phyloP scores from a whole-genome alignment of 2,113 vertebrate genomes.

The Cairina moschata region DNA sequence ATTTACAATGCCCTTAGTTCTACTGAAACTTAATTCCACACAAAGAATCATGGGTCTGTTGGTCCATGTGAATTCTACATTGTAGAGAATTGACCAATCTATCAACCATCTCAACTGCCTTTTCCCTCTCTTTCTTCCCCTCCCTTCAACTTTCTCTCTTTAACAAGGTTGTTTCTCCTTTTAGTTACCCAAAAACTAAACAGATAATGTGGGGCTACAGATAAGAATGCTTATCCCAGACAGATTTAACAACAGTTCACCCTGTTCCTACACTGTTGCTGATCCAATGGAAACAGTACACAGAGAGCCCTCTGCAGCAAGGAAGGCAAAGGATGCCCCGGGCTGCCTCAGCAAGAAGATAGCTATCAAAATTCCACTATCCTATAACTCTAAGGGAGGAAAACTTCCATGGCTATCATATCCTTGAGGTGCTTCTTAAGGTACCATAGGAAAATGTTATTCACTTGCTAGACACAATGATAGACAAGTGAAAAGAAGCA shows the following conservation, averaged over 20 bases:
- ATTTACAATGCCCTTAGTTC: not conserved
- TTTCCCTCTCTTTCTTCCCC: not conserved
- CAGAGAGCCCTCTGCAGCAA: not conserved
- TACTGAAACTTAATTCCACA: not conserved
- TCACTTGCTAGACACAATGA: not conserved
- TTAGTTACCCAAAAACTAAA: not conserved
- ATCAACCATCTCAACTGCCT: not conserved
- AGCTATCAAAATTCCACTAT: not conserved
- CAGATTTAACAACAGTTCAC: not conserved
- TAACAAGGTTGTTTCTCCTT: slow-evolving; percentile 39
- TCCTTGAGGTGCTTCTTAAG: not conserved
- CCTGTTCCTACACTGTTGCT: fast-evolving
- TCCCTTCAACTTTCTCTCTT: not conserved
- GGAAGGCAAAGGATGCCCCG: not conserved
- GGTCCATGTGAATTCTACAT: not conserved
- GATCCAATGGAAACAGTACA: not conserved
- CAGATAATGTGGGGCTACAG: not conserved
- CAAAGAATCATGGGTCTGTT: not conserved
- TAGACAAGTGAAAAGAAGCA: not conserved
- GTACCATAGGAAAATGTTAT: not conserved
- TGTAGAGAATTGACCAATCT: not conserved
- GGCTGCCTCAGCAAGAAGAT: not conserved
- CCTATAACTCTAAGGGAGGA: not conserved
- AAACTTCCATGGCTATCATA: not conserved
- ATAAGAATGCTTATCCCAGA: not conserved